Base-by-base conservation (phyloP, 1,140 invertebrate species). In the Berghia stephanieae region DNA sequence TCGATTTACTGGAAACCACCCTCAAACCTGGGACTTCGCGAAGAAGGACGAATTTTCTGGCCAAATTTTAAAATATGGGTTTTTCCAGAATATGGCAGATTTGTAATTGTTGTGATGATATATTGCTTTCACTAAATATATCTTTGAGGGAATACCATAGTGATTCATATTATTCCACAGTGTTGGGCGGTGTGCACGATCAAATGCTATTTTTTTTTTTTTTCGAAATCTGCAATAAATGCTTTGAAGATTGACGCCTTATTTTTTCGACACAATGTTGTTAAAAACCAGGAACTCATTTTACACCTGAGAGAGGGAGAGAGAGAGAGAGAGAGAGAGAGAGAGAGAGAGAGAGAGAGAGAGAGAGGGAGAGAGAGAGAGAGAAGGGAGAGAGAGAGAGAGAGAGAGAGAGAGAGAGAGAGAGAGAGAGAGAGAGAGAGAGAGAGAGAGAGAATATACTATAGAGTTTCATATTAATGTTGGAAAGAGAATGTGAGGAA, bases 331-430 rank as follows among this genome's bases (percentile, higher is more conserved):
- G 27, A 13, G 27, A 43, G 36, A 27, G 44, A 49, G 70, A 72
- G 42, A 27, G 27, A 18, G 42, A 49, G 69, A 49, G 43, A 36
- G 69, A 71, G 43, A 49, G 69, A 71, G 69, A 49, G 43, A 71
- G 38, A 71, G 69, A 49, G 38, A 27, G 69, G 36, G 8, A 49
- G 69, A 71, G 4, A 36, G 43, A 36, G 8, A 43, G 44, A 36
- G 36, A 24, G 38, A 71, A 44, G 43, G 69, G 24, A 44, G 36
- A 8, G 46, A 43, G 69, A 71, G 69, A 71, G 8, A 18, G 43
- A 71, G 43, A 27, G 8, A 36, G 43, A 49, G 43, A 36, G 38
- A 71, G 4, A 71, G 36, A 49, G 38, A 49, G 40, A 36, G 69
- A 27, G 24, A 71, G 43, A 36, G 24, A 71, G 38, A 44, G 10